Percentiles rank a stretch among this genome's conserved stretches.
Evolutionary conservation across 2,888 invertebrate species (phyloP).

Genomic region (Caenorhabditis sp.): DNA sequence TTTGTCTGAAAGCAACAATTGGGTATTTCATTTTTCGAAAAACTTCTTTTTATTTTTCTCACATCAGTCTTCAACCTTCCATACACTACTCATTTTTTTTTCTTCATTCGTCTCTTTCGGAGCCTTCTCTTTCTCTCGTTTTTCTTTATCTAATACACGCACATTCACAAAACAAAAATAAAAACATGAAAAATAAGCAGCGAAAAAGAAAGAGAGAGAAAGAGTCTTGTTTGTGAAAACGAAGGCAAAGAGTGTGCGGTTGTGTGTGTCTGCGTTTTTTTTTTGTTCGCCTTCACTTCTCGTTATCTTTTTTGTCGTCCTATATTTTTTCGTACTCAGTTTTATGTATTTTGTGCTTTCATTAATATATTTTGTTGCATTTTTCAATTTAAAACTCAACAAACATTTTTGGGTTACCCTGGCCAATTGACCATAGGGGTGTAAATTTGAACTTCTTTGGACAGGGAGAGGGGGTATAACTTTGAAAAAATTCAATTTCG

Average conservation of each 20-base stretch:
- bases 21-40: too few species aligned
- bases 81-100: not conserved
- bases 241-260: not conserved
- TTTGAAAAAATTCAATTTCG: too few species aligned
- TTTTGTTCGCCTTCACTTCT: not conserved
- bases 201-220: not conserved
- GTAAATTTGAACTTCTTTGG: too few species aligned
- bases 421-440: too few species aligned
- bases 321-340: slow-evolving; percentile 9
- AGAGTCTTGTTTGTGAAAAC: not conserved
- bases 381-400: not conserved
- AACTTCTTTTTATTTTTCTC: too few species aligned
- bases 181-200: not conserved
- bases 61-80: not conserved
- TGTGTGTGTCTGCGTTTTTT: not conserved
- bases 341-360: not conserved
- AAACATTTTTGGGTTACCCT: too few species aligned
- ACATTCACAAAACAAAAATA: not conserved
- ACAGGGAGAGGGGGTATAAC: too few species aligned
- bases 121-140: not conserved
- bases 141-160: not conserved
- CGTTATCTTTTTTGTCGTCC: slow-evolving; percentile 6
- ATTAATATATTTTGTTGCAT: slow-evolving; percentile 1
- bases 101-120: slow-evolving; percentile 22
- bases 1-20: too few species aligned